Conservation (phyloP, 2,888 invertebrate genomes). For the Latrodectus elegans region DNA sequence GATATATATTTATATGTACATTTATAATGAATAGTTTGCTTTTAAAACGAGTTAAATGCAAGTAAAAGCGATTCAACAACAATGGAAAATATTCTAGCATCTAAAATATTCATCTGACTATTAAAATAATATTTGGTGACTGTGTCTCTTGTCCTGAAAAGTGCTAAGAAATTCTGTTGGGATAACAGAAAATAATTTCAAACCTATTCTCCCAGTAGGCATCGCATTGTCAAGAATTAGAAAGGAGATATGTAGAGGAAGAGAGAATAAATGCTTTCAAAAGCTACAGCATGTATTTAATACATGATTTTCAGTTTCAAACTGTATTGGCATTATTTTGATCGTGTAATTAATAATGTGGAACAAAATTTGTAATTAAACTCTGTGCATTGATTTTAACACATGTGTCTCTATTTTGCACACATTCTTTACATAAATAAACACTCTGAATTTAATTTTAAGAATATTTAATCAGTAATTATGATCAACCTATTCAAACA, state of each 20-base stretch:
- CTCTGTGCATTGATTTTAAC: too few relatives aligned
- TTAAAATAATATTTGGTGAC: constrained; percentile 67
- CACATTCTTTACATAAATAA: too few relatives aligned
- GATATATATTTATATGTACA: constrained; percentile 52
- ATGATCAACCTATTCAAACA: too few relatives aligned
- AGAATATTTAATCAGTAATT: too few relatives aligned
- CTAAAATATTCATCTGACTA: constrained; percentile 68
- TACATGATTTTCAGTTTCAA: not conserved
- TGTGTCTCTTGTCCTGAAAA: constrained; percentile 26
- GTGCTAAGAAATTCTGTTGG: constrained; percentile 66
- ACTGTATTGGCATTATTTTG: too few relatives aligned
- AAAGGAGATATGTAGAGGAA: constrained; percentile 48
- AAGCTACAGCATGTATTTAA: not conserved
- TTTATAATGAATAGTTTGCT: constrained; percentile 40
- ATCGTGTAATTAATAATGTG: too few relatives aligned
- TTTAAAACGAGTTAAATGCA: constrained; percentile 60
- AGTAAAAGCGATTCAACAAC: constrained; percentile 58
- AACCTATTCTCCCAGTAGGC: not conserved
- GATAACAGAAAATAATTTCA: constrained; percentile 36
- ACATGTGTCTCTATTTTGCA: too few relatives aligned
- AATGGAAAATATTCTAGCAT: constrained; percentile 60
- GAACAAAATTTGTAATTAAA: too few relatives aligned
- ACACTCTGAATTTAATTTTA: too few relatives aligned
- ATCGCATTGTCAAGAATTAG: not conserved
- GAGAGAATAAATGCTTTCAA: constrained; percentile 51